Base-by-base conservation (phyloP, 2,888 invertebrate species). In the Ditula angustiorana region DNA sequence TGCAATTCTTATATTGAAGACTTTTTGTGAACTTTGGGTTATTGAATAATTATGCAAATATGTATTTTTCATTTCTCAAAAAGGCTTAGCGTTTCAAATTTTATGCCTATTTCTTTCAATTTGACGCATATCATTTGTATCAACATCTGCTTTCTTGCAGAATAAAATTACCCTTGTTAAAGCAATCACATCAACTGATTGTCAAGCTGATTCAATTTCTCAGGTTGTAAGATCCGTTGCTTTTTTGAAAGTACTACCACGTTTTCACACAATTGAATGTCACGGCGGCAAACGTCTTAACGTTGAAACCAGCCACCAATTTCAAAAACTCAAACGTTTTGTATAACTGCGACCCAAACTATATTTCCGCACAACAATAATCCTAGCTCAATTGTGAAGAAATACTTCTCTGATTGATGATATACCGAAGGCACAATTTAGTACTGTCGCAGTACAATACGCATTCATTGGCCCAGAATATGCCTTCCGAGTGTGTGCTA, bases 401-500 rank as follows among this genome's bases (percentile, higher is more conserved):
- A 85, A 80, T 81, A 82, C 80, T 74, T 79, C 79, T 74, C 80
- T 85, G 86, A 87, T 88, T 86, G 86, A 88, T 88, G 87, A 84
- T 86, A 80, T 71, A 79, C 72, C 76, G 77, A 78, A 81, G 61
- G 68, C 76, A 83, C 83, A 83, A 85, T 86, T 85, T 82, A 78
- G 79, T 79, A 77, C 74, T 77, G 79, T 81, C 76, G 76, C 69
- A 67, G 71, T 70, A 86, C 82, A 85, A 83, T 80, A 74, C 74
- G 67, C 69, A 79, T 81, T 80, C 78, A 81, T 79, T 70, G 76
- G 86, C 85, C 87, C 84, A 78, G 80, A 82, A 83, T 87, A 78
- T 80, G 90, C 92, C 92, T 91, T 86, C 90, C 86, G 83, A 91
- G 87, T 88, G 88, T 86, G 86, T 83, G 87, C 87, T 89, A 90